Base-by-base conservation (phyloP, 2,797 vertebrate species). In the Pipistrellus nathusii region DNA sequence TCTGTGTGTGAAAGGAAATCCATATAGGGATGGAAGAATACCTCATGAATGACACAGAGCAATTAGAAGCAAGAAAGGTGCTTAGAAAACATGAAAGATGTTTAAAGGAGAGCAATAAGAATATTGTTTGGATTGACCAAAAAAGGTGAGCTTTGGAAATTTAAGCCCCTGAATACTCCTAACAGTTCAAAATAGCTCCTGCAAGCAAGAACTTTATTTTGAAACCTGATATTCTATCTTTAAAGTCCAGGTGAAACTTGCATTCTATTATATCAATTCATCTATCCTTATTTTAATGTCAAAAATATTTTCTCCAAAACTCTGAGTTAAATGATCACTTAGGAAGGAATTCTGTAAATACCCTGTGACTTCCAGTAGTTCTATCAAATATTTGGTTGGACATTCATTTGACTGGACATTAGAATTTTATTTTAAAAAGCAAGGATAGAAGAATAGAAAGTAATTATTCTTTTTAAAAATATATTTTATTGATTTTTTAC, bases 221-320 rank as follows among this genome's bases (percentile, higher is more conserved):
- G 66, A 96, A 86, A 59, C 2, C 15, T 80, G 84, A 14, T n/a
- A 76, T 76, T 72, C 30, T 85, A 15, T 21, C 27, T 86, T 69
- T 59, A 86, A 85, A 91, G 75, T 87, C 32, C 25, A 86, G 64
- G 17, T 20, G 7, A 55, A 68, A 27, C 66, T 53, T 84, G 6
- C 10, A 76, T 57, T 80, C 44, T 27, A 17, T 80, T 57, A 6
- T 3, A 46, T 82, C 32, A 57, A 14, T 46, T 53, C n/a, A 66
- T 84, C 8, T 73, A 14, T 59, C 17, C n/a, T 90, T 95, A 64
- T 88, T 85, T 66, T 66, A 41, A 81, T 25, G 85, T 38, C 64
- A 89, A 93, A 88, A 64, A 5, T 46, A 66, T 48, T 85, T 77
- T 8, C 44, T 18, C 25, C 13, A 7, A 64, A 41, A 41, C 14